Evolutionary conservation across 2,888 invertebrate species (phyloP), one percentile per base, ranked within the genome.

Genomic region (Melanargia galathea): DNA sequence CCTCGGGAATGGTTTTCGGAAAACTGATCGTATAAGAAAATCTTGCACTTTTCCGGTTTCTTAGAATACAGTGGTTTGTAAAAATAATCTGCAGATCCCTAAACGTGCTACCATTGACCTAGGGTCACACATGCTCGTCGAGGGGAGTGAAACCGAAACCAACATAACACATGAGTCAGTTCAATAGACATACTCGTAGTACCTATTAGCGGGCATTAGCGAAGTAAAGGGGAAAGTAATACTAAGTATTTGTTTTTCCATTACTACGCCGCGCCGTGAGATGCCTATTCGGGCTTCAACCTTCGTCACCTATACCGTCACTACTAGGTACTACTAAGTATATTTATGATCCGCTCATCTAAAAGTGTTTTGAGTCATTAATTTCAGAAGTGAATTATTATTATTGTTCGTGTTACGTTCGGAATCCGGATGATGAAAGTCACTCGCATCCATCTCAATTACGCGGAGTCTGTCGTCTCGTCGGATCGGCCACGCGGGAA

Each of bases 191-290:
- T 78, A 69, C 81, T n/a, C n/a, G n/a, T n/a, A n/a, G n/a, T n/a
- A n/a, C n/a, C n/a, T 81, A 89, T 90, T 89, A 88, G 86, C 89
- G 82, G 81, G 81, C 81, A 77, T 73, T 70, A 87, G 86, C 75
- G 75, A 86, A 87, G 80, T 83, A 84, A 83, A 88, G 88, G 89
- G 87, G 90, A 90, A 91, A 91, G 90, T 90, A 76, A 84, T 83
- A 80, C 78, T 88, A n/a, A n/a, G n/a, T n/a, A 82, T 90, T 89
- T 90, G 86, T 87, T 89, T 89, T 86, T 86, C 83, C 78, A 85
- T 82, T 86, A 81, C 78, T 40, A 51, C 45, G 35, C 38, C 24
- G 35, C 45, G 35, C 38, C 24, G 35, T 54, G 46, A 60, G 48
- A 61, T n/a, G n/a, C n/a, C 65, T 62, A 64, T 60, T n/a, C n/a